Conservation (phyloP, 2,888 invertebrate genomes). For the Torymus tubicola region DNA sequence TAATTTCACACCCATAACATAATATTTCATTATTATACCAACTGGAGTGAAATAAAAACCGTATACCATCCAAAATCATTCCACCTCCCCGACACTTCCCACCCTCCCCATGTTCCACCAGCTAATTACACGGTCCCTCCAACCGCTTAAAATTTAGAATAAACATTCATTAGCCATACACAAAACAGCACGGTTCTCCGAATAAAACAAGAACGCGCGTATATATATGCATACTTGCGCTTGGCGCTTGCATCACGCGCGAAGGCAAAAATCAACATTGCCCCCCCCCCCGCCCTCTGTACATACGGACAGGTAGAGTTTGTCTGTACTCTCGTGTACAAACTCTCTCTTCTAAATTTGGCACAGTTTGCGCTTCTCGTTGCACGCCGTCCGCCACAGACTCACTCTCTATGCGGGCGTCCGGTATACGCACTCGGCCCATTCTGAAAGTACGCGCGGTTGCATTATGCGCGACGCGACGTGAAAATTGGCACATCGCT, state of each 20-base stretch:
- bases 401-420: not conserved
- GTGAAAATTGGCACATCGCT: constrained; percentile 70
- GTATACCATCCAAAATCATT: no score
- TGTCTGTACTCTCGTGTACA: constrained; percentile 26
- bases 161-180: constrained; percentile 33
- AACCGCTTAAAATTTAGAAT: not conserved
- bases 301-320: constrained; percentile 17
- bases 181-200: not conserved
- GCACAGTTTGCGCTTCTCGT: constrained; percentile 61
- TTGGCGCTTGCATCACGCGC: not conserved
- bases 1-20: no score
- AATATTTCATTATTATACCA: no score
- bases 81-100: no score
- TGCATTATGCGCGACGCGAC: constrained; percentile 61
- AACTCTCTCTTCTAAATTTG: constrained; percentile 66
- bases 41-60: no score
- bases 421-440: constrained; percentile 57
- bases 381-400: not conserved
- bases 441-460: constrained; percentile 63
- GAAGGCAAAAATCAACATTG: constrained; percentile 52
- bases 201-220: not conserved
- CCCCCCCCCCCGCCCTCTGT: constrained; percentile 48
- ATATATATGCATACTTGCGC: not conserved
- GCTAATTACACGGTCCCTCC: not conserved
- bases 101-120: not conserved